These are phyloP conservation scores for Dipodomys ordii DNA, from an alignment of 2,113 vertebrate species.

Conservation along the genomic window DNA sequence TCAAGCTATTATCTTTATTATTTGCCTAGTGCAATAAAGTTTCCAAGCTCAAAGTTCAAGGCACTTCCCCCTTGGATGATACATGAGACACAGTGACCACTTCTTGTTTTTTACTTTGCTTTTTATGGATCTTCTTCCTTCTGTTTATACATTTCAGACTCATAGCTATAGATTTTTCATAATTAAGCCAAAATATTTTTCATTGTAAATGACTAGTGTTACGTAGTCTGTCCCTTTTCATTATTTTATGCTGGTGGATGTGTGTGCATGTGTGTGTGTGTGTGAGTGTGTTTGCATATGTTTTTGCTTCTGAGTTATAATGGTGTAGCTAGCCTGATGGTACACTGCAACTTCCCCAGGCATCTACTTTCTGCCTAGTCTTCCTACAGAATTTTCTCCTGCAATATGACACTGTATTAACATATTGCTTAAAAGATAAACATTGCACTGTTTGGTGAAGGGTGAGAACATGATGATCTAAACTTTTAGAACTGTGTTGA, in stretches of 20 bases:
- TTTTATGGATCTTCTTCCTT: slow-evolving; percentile 43
- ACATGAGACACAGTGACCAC: background rate
- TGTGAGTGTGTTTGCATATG: background rate
- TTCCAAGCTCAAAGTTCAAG: slow-evolving; percentile 30
- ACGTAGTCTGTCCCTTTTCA: background rate
- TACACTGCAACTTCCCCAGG: background rate
- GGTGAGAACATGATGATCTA: background rate
- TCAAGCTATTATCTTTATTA: slow-evolving; percentile 39
- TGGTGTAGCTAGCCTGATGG: accelerated
- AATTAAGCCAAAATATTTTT: slow-evolving; percentile 33
- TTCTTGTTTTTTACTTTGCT: slow-evolving; percentile 62
- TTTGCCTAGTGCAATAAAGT: slow-evolving; percentile 6
- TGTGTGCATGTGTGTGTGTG: background rate
- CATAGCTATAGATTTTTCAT: background rate
- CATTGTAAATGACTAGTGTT: background rate
- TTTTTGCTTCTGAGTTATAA: background rate
- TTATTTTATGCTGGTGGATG: background rate
- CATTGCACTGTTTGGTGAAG: background rate
- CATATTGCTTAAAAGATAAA: background rate
- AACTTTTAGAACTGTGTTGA: slow-evolving; percentile 36
- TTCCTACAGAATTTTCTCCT: slow-evolving; percentile 38
- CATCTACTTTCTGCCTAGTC: background rate
- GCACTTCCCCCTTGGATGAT: background rate
- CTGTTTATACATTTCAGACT: background rate
- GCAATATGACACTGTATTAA: background rate